Percentiles rank a stretch among this genome's conserved stretches.
These are phyloP conservation scores for Sander vitreus DNA, from an alignment of 2,113 vertebrate genomes.

Conservation along the genomic window DNA sequence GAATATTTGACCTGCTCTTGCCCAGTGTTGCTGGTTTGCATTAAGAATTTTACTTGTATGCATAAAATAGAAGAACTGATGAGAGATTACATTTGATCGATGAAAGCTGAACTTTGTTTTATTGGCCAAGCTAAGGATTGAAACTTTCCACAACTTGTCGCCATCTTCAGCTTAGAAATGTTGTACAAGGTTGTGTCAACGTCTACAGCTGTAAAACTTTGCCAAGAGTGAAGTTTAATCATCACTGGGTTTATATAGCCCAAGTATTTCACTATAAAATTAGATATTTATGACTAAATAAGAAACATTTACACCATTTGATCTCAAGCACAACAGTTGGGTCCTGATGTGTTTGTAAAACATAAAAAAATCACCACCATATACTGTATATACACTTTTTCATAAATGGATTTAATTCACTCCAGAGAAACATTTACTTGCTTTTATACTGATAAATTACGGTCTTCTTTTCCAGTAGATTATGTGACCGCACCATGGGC, in stretches of 20 bases:
- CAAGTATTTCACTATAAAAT: not conserved
- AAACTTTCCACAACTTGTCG: not conserved
- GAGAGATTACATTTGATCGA: conserved; percentile 4
- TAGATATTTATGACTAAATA: not conserved
- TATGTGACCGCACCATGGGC: conserved; percentile 16
- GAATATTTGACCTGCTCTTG: conserved; percentile 47
- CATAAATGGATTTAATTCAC: not conserved
- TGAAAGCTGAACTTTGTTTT: conserved; percentile 16
- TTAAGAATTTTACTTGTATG: conserved; percentile 11
- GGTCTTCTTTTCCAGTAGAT: not conserved
- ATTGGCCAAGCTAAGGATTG: not conserved
- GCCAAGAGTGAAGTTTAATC: not conserved
- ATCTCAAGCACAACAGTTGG: not conserved
- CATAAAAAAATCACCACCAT: not conserved
- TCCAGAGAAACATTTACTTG: not conserved
- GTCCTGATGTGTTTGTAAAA: not conserved
- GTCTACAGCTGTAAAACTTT: not conserved
- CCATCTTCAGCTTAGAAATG: not conserved
- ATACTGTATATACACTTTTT: no score
- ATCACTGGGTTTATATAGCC: not conserved
- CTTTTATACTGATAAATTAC: not conserved
- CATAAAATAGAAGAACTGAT: conserved; percentile 4
- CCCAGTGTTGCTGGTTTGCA: conserved; percentile 30
- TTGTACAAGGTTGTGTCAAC: not conserved
- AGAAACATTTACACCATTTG: no score